phyloP scores from a whole-genome alignment of 1,140 invertebrate genomes.

The Cotesia glomerata region DNA sequence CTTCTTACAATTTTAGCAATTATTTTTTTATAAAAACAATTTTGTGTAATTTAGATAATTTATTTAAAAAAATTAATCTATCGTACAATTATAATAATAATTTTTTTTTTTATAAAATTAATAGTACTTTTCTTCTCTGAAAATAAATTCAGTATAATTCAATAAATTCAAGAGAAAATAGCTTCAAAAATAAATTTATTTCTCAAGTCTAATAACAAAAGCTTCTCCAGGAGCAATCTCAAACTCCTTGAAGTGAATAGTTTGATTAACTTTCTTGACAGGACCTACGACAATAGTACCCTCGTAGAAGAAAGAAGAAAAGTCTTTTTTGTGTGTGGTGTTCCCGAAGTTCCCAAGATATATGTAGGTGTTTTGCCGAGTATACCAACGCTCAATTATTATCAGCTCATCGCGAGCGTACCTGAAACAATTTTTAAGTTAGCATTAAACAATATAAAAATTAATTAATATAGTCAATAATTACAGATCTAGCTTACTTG shows the following conservation, averaged over 20 bases:
- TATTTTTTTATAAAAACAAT: too few species aligned
- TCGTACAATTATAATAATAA: too few species aligned
- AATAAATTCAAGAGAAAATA: too few species aligned
- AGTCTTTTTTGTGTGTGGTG: conserved; percentile 68
- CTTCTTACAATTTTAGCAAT: too few species aligned
- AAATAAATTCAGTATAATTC: too few species aligned
- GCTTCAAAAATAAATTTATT: conserved; percentile 55
- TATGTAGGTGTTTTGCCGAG: conserved; percentile 75
- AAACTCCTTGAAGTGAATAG: conserved; percentile 73
- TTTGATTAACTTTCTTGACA: conserved; percentile 64
- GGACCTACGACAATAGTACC: conserved; percentile 74
- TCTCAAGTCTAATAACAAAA: conserved; percentile 72
- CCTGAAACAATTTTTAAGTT: conserved; percentile 39
- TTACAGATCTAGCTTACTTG: conserved; percentile 50
- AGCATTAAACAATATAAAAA: too few species aligned
- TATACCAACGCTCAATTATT: conserved; percentile 77
- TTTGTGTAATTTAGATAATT: too few species aligned
- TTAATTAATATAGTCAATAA: background rate
- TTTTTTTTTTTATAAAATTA: too few species aligned
- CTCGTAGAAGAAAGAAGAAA: conserved; percentile 77
- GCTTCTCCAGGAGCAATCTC: conserved; percentile 68
- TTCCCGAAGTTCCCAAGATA: conserved; percentile 74
- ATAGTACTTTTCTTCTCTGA: too few species aligned
- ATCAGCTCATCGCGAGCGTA: conserved; percentile 70
- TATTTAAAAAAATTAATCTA: too few species aligned